Conservation (phyloP, 92 coral and sea anemone genomes). For the Metridium senile region DNA sequence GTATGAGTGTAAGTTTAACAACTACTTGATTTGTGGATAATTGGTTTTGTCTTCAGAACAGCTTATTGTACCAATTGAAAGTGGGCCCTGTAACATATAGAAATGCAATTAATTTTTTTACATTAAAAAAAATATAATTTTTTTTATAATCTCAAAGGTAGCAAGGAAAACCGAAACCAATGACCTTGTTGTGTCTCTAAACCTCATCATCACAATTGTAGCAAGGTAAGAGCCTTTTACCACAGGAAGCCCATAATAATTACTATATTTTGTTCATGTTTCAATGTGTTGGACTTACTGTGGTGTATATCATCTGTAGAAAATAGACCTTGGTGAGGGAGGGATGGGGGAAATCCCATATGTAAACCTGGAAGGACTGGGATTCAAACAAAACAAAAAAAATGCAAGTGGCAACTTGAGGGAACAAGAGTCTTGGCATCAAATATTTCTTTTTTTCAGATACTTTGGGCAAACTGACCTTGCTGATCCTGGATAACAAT, state of each 20-base stretch:
- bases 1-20: conserved; percentile 17
- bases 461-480: conserved; percentile 91
- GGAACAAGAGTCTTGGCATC: neutral
- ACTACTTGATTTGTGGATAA: neutral
- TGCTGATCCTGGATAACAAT: conserved; percentile 57
- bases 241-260: neutral
- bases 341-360: too few species aligned
- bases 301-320: neutral
- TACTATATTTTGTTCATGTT: neutral
- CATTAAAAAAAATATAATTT: too few species aligned
- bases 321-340: too few species aligned
- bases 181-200: conserved; percentile 68
- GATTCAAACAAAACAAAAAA: too few species aligned
- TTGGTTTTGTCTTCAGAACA: neutral
- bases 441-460: conserved; percentile 26
- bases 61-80: neutral
- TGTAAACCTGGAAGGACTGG: too few species aligned
- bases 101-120: too few species aligned
- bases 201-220: conserved; percentile 79
- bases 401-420: too few species aligned
- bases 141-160: conserved; percentile 14
- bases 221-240: conserved; percentile 55
- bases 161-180: conserved; percentile 6
- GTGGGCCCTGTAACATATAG: neutral
- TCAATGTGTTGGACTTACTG: neutral